Conservation (phyloP, 2,113 vertebrate genomes). For the Pluvialis apricaria region DNA sequence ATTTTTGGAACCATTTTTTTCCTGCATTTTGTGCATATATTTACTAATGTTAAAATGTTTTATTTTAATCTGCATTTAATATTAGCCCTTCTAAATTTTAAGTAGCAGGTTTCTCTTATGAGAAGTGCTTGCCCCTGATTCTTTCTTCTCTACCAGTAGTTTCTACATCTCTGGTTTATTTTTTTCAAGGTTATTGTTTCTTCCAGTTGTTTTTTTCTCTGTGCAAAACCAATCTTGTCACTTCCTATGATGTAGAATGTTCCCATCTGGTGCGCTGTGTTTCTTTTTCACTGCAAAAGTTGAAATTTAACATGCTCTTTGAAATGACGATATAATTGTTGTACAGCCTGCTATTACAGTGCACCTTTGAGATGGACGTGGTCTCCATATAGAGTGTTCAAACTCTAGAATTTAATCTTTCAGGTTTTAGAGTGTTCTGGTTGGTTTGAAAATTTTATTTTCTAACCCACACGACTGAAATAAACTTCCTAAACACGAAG, state of each 20-base stretch:
- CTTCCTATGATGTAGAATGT: not conserved
- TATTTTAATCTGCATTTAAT: not conserved
- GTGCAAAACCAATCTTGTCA: not conserved
- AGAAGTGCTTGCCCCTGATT: not conserved
- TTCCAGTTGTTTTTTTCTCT: not conserved
- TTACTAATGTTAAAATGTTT: not conserved
- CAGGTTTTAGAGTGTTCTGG: not conserved
- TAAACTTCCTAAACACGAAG: not conserved
- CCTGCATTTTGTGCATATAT: not conserved
- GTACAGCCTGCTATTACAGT: not conserved
- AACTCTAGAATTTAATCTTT: not conserved
- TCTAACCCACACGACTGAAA: not conserved
- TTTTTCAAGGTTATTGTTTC: not conserved
- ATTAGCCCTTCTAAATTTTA: not conserved
- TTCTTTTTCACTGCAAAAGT: not conserved
- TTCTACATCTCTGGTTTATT: not conserved
- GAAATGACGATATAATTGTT: not conserved
- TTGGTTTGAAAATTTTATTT: not conserved
- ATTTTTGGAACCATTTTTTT: not conserved
- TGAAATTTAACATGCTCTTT: not conserved
- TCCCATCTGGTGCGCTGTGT: not conserved
- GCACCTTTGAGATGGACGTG: not conserved
- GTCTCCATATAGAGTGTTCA: not conserved
- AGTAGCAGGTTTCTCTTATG: not conserved
- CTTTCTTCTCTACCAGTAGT: not conserved